These are phyloP conservation scores for Hydrolagus affinis DNA, from an alignment of 2,113 vertebrate species.

Conservation along the genomic window DNA sequence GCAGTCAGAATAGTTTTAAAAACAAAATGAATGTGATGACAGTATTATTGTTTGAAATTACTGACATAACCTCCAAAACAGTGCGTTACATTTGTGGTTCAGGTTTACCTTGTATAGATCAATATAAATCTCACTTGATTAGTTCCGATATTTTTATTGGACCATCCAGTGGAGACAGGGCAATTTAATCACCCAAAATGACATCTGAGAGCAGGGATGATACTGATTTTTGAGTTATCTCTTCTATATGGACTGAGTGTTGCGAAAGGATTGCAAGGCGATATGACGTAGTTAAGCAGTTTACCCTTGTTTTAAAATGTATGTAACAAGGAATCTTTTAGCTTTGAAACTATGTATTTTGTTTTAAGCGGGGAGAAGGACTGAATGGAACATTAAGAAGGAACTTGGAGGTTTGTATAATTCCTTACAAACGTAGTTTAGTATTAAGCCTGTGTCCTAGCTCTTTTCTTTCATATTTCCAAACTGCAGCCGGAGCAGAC, in stretches of 20 bases:
- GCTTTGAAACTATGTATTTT: slow-evolving; percentile 8
- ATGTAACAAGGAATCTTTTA: not conserved
- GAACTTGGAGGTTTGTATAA: not conserved
- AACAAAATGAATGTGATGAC: too few species aligned
- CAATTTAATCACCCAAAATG: too few species aligned
- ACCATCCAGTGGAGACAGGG: too few species aligned
- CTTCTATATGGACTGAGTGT: not conserved
- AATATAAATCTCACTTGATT: too few species aligned
- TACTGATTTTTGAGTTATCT: not conserved
- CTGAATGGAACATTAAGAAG: not conserved
- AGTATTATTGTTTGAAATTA: too few species aligned
- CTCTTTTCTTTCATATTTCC: not conserved
- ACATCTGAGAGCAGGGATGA: too few species aligned
- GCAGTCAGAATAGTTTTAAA: too few species aligned
- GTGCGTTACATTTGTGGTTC: too few species aligned
- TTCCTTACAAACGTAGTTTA: not conserved
- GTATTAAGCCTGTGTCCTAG: not conserved
- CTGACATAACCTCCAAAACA: too few species aligned
- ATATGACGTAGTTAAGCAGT: not conserved
- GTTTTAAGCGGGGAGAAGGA: not conserved
- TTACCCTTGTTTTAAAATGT: not conserved
- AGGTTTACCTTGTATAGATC: too few species aligned
- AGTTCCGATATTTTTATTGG: too few species aligned
- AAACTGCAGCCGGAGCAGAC: not conserved
- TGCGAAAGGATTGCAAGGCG: not conserved